phyloP scores from a whole-genome alignment of 2,113 vertebrate species.

The Hippocampus barbouri region DNA sequence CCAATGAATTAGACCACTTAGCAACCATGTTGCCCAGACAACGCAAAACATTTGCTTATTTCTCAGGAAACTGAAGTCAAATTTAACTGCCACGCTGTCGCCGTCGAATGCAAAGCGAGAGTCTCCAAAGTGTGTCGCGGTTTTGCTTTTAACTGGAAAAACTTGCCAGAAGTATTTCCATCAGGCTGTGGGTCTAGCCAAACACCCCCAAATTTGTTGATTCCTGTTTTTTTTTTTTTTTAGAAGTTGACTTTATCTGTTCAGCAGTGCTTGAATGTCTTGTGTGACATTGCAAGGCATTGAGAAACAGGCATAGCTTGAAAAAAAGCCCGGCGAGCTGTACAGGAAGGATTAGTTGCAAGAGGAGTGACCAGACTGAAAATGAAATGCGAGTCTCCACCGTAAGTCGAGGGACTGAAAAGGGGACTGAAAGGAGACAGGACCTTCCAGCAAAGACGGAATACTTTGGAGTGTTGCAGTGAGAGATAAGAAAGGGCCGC shows the following conservation, averaged over 20 bases:
- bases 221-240: neutral
- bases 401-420: conserved; percentile 13
- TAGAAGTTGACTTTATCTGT: neutral
- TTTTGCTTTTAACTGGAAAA: too few species aligned
- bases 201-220: too few species aligned
- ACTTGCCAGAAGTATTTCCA: too few species aligned
- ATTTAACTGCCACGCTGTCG: too few species aligned
- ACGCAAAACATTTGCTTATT: too few species aligned
- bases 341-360: conserved; percentile 35
- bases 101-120: too few species aligned
- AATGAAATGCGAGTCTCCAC: neutral
- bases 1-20: too few species aligned
- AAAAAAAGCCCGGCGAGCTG: neutral
- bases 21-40: too few species aligned
- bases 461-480: neutral
- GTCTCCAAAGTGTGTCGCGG: too few species aligned
- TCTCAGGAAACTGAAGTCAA: too few species aligned
- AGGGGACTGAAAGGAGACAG: neutral
- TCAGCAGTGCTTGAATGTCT: neutral
- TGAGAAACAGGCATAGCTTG: conserved; percentile 8
- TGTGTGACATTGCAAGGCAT: conserved; percentile 2
- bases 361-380: conserved; percentile 32
- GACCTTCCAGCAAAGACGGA: neutral
- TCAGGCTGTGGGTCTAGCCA: too few species aligned
- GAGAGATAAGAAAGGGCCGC: neutral